These are phyloP conservation scores for Tupiocoris notatus DNA, from an alignment of 2,888 invertebrate genomes.

Conservation along the genomic window DNA sequence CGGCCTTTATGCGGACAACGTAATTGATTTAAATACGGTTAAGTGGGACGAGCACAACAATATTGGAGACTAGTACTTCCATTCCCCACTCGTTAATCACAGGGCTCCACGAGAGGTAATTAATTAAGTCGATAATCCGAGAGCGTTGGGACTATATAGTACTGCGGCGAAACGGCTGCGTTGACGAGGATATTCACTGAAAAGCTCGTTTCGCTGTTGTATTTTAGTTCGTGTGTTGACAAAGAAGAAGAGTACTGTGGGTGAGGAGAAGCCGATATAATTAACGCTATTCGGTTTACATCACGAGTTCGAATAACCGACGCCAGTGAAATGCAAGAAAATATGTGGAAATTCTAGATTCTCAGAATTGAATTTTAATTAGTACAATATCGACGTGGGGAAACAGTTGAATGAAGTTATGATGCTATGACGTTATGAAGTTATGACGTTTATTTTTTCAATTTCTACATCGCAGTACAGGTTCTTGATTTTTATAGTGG, in stretches of 20 bases:
- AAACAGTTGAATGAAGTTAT: too few relatives aligned
- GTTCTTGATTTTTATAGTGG: too few relatives aligned
- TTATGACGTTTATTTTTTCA: too few relatives aligned
- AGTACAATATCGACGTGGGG: too few relatives aligned
- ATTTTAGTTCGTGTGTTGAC: background rate
- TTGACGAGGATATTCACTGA: background rate
- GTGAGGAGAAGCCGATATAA: too few relatives aligned
- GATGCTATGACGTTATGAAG: too few relatives aligned
- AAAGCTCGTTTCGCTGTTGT: background rate
- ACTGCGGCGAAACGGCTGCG: constrained; percentile 14
- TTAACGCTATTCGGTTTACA: background rate
- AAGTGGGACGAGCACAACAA: constrained; percentile 30
- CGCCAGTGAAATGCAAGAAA: too few relatives aligned
- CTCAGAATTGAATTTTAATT: too few relatives aligned
- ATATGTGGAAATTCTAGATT: too few relatives aligned
- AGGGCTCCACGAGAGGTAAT: constrained; percentile 27
- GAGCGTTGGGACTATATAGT: constrained; percentile 13
- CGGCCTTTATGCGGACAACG: constrained; percentile 18
- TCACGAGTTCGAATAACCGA: too few relatives aligned
- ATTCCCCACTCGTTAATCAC: constrained; percentile 30
- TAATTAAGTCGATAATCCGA: constrained; percentile 36
- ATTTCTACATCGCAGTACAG: too few relatives aligned
- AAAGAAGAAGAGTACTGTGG: background rate
- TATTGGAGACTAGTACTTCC: constrained; percentile 23
- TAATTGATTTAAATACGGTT: constrained; percentile 40